These are phyloP conservation scores for Propithecus coquereli DNA, from an alignment of 2,113 vertebrate genomes.

Conservation along the genomic window DNA sequence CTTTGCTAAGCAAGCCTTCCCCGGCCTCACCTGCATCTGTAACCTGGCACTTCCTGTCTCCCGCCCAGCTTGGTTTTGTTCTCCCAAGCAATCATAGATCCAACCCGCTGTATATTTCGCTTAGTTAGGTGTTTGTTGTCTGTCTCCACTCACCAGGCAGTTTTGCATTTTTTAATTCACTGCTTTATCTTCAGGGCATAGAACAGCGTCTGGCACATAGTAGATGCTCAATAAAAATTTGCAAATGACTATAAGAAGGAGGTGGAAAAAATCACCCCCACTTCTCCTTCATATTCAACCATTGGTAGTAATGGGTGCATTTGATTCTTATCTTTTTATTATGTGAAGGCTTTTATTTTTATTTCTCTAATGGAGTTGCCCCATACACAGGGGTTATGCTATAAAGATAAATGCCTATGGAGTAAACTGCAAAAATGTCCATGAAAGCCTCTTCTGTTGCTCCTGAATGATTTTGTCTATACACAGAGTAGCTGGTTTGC, in stretches of 20 bases:
- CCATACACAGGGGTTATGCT: not conserved
- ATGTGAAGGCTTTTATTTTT: not conserved
- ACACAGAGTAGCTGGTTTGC: not conserved
- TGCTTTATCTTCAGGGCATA: not conserved
- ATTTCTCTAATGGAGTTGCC: not conserved
- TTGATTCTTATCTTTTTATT: not conserved
- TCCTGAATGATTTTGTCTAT: not conserved
- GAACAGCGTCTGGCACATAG: not conserved
- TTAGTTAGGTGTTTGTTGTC: not conserved
- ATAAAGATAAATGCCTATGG: not conserved
- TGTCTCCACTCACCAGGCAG: not conserved
- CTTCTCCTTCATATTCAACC: not conserved
- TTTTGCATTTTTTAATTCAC: not conserved
- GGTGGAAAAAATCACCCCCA: not conserved
- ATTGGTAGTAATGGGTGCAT: not conserved
- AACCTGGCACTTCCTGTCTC: not conserved
- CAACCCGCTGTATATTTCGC: not conserved
- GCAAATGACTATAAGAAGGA: not conserved
- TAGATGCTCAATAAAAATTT: not conserved
- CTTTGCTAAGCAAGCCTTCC: not conserved
- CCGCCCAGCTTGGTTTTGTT: not conserved
- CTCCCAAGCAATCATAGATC: rapidly evolving
- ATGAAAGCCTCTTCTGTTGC: not conserved
- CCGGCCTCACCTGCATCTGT: not conserved
- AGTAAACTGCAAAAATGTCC: not conserved